Conservation (phyloP, 2,888 invertebrate genomes). For the Steinernema carpocapsae region DNA sequence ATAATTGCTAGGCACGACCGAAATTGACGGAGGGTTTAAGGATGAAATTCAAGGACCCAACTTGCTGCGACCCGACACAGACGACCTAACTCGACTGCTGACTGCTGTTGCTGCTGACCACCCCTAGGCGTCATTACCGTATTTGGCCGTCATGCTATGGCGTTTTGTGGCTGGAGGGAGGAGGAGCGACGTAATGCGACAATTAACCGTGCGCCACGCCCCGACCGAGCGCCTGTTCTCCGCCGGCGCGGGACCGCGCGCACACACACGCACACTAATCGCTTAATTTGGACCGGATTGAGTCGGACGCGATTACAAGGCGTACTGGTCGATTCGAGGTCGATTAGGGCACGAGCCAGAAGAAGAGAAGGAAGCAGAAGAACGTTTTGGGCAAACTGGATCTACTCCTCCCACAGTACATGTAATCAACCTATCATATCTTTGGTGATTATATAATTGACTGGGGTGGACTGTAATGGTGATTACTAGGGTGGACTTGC, state of each 20-base stretch:
- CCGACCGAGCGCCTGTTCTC: background rate
- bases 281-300: conserved; percentile 24
- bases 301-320: background rate
- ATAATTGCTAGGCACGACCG: background rate
- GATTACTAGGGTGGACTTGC: too few species aligned
- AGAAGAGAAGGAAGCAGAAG: conserved; percentile 13
- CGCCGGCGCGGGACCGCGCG: background rate
- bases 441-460: too few species aligned
- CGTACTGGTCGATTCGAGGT: background rate
- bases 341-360: background rate
- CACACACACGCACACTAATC: conserved; percentile 7
- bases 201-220: conserved; percentile 30
- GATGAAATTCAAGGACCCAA: too few species aligned
- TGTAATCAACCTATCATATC: too few species aligned
- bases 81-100: too few species aligned
- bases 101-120: background rate
- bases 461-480: too few species aligned
- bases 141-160: conserved; percentile 13
- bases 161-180: conserved; percentile 12
- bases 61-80: background rate
- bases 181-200: conserved; percentile 23
- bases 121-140: conserved; percentile 24
- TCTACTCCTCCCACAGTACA: too few species aligned
- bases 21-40: background rate
- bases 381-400: too few species aligned